Evolutionary conservation across 2,888 invertebrate species (phyloP).

Genomic region (Myopa tessellatipennis): DNA sequence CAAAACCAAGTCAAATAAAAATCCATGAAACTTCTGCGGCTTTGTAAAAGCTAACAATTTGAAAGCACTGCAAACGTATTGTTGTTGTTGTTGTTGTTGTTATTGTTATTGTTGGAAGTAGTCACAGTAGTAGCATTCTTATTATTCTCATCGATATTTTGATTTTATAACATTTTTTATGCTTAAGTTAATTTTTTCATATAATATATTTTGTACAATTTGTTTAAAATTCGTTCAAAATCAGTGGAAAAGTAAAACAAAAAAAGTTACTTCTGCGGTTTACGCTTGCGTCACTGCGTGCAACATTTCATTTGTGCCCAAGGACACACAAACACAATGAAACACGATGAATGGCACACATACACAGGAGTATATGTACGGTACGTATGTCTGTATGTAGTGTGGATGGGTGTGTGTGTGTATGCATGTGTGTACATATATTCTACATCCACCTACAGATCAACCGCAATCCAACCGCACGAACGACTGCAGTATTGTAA

Average conservation of each 20-base stretch:
- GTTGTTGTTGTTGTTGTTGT: neutral
- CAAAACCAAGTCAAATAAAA: too few species aligned
- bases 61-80: neutral
- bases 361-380: neutral
- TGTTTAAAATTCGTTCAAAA: too few species aligned
- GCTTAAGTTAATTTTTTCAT: too few species aligned
- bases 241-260: too few species aligned
- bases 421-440: too few species aligned
- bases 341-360: neutral
- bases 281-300: too few species aligned
- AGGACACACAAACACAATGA: neutral
- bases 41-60: neutral
- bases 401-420: neutral
- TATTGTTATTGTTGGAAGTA: neutral
- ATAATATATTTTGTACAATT: too few species aligned
- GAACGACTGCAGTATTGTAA: too few species aligned
- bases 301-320: neutral
- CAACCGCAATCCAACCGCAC: too few species aligned
- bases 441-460: neutral
- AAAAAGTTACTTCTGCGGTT: too few species aligned
- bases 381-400: too few species aligned
- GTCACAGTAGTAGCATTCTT: neutral
- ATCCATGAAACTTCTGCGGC: neutral
- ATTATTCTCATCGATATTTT: neutral
- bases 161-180: neutral